Conservation (phyloP, 2,113 vertebrate species). For the Cochlearius cochlearius region DNA sequence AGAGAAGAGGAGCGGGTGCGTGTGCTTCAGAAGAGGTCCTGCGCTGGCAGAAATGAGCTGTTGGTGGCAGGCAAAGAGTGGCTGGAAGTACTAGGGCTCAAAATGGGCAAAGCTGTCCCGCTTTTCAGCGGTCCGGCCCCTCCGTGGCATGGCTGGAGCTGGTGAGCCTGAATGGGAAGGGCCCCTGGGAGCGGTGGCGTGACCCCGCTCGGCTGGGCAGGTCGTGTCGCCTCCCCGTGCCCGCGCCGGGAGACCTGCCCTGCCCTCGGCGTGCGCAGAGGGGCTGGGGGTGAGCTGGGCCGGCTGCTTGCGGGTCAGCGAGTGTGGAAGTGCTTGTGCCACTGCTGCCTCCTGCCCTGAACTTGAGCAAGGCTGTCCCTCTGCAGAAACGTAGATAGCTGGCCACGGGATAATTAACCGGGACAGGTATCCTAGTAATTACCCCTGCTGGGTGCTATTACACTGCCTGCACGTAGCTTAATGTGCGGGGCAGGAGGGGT, state of each 20-base stretch:
- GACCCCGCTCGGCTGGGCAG: background rate
- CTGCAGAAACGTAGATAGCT: background rate
- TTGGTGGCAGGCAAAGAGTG: background rate
- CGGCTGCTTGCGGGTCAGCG: background rate
- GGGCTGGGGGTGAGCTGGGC: background rate
- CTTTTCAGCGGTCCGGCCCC: background rate
- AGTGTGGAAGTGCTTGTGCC: background rate
- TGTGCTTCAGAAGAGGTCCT: background rate
- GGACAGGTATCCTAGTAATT: background rate
- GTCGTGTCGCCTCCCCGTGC: accelerated
- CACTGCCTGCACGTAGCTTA: background rate
- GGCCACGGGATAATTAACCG: background rate
- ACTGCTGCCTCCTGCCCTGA: background rate
- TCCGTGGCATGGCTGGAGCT: background rate
- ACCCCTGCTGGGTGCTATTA: background rate
- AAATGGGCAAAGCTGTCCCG: background rate
- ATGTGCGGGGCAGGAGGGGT: background rate
- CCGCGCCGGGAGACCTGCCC: background rate
- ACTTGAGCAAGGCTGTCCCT: background rate
- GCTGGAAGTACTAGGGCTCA: background rate
- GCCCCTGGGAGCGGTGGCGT: background rate
- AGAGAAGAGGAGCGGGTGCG: background rate
- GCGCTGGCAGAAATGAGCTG: background rate
- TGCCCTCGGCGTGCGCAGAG: background rate
- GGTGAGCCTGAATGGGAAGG: background rate